A percentile compares a stretch with the other conserved stretches of the same genome.
Evolutionary conservation across 35 echinoderm and acorn worm genomes (phyloP).

Genomic region (Ophiothrix spiculata): DNA sequence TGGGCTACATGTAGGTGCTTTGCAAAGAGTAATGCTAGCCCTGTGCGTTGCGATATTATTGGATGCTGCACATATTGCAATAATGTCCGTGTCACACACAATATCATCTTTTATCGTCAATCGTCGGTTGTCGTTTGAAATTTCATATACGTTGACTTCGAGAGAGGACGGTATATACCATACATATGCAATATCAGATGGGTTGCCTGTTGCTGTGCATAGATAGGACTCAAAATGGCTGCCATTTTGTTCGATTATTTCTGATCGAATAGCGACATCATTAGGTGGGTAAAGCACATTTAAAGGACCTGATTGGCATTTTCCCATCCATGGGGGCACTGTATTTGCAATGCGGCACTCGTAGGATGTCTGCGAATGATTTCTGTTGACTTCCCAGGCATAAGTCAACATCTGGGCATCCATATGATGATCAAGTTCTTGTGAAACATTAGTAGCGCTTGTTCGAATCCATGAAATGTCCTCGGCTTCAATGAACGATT

Average conservation of each 20-base stretch:
- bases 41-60: neutral
- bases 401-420: neutral
- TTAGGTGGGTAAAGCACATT: slow-evolving; percentile 8
- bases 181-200: neutral
- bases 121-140: neutral
- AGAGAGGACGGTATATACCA: slow-evolving; percentile 7
- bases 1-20: neutral
- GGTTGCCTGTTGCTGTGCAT: neutral
- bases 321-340: neutral
- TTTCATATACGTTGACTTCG: neutral
- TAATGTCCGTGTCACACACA: slow-evolving; percentile 1
- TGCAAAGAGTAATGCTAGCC: slow-evolving; percentile 14
- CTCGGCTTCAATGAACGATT: neutral
- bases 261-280: slow-evolving; percentile 4
- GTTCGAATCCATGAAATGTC: neutral
- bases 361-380: neutral
- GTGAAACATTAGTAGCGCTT: neutral
- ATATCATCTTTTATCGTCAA: slow-evolving; percentile 1
- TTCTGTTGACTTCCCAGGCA: neutral
- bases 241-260: no score
- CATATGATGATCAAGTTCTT: neutral
- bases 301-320: slow-evolving; percentile 2
- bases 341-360: neutral
- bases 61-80: neutral
- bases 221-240: no score